Base-by-base conservation (phyloP, 1,140 invertebrate genomes). In the Trichonephila inaurata region DNA sequence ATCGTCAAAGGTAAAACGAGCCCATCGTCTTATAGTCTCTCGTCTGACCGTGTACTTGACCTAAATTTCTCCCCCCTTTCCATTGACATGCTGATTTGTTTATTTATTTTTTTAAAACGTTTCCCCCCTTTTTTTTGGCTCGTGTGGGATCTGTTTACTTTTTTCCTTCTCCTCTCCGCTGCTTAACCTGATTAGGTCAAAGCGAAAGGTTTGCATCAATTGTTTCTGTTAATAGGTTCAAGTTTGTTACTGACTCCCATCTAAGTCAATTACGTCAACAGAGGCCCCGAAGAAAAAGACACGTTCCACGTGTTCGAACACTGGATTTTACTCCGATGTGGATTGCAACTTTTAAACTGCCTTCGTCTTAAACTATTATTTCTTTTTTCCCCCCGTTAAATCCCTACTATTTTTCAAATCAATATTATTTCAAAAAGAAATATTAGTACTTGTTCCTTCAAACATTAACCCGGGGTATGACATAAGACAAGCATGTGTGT, bases 171-270 rank as follows among this genome's bases (percentile, higher is more conserved):
- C 5, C 28, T 24, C 5, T 18, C 69, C 28, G 14, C 28, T 24
- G 24, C 69, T 77, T 77, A 77, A 77, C 69, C 69, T 16, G 69
- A 77, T 77, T 77, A 77, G 69, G 33, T 77, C 19, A 28, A 77
- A 33, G 69, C 69, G 3, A 77, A 77, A 40, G 69, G 24, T 7
- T 77, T 77, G 4, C 69, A 77, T 77, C 69, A 77, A 77, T 77
- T 28, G 69, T 12, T 77, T 16, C 69, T 77, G 33, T 77, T 33
- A 77, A 77, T 77, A 77, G 69, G 24, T 14, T 77, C 14, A 2
- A 3, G 16, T 16, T 40, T 24, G 69, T 77, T 28, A 77, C 69
- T 3, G 28, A 77, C 69, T 10, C 28, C 28, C 4, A 77, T 51
- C 69, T 77, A 77, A 77, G 14, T 16, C 69, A 77, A 77, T 77